Conservation (phyloP, 2,888 invertebrate species). For the Sarcophaga carnaria region DNA sequence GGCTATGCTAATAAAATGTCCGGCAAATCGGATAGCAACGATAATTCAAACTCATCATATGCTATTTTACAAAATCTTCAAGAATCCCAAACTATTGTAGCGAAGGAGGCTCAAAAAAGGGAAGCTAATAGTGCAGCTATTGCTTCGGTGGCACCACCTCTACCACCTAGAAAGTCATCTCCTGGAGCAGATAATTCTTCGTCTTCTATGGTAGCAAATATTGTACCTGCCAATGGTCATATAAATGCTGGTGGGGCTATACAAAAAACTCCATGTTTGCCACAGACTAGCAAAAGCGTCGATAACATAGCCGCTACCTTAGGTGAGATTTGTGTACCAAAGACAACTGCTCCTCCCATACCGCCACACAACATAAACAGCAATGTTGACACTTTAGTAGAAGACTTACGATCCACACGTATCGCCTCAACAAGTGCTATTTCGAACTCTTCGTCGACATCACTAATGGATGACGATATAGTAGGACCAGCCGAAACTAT, state of each 20-base stretch:
- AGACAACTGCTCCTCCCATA: constrained; percentile 81
- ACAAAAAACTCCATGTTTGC: constrained; percentile 47
- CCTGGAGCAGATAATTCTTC: constrained; percentile 78
- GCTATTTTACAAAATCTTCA: constrained; percentile 79
- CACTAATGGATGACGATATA: constrained; percentile 81
- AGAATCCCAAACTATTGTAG: constrained; percentile 71
- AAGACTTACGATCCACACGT: constrained; percentile 78
- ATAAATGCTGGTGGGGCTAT: constrained; percentile 55
- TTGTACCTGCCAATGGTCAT: constrained; percentile 64
- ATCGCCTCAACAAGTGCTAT: constrained; percentile 70
- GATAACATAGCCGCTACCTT: constrained; percentile 78
- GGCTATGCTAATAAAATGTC: constrained; percentile 73
- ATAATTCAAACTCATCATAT: constrained; percentile 77
- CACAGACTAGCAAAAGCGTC: constrained; percentile 74
- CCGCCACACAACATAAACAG: constrained; percentile 78
- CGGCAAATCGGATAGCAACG: constrained; percentile 75
- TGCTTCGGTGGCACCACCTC: constrained; percentile 81
- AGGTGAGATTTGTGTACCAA: constrained; percentile 76
- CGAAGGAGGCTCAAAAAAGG: constrained; percentile 66
- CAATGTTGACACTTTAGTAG: constrained; percentile 77
- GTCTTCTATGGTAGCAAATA: constrained; percentile 69
- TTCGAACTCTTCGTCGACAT: constrained; percentile 55
- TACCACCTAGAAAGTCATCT: constrained; percentile 85
- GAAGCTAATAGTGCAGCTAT: constrained; percentile 57
- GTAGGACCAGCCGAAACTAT: constrained; percentile 89